Percentiles rank a stretch among this genome's conserved stretches.
Conservation (phyloP, 2,113 vertebrate species). For the Vulpes vulpes region DNA sequence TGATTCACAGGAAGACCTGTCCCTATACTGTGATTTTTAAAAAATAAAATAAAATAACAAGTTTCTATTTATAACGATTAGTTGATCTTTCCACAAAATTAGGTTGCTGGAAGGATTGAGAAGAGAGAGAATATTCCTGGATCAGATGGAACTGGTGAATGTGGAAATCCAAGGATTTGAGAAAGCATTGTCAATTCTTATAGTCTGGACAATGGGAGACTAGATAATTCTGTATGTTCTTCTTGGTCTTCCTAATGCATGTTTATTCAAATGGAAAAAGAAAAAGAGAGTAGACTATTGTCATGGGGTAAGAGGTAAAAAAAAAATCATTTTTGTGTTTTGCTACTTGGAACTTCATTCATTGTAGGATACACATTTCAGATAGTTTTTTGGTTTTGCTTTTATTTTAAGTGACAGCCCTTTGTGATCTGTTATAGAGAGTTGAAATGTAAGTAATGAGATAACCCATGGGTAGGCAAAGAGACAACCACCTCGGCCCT, state of each 20-base stretch:
- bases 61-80: slow-evolving; percentile 82
- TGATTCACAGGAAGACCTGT: slow-evolving; percentile 74
- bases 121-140: slow-evolving; percentile 56
- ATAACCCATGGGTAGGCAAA: neutral
- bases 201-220: neutral
- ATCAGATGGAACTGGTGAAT: neutral
- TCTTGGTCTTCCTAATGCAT: neutral
- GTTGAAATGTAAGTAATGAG: neutral
- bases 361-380: neutral
- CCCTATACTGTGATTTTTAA: slow-evolving; percentile 73
- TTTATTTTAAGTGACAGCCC: neutral
- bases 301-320: neutral
- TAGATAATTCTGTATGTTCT: slow-evolving; percentile 5
- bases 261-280: neutral
- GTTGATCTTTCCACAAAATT: slow-evolving; percentile 84
- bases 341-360: neutral
- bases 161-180: slow-evolving; percentile 49
- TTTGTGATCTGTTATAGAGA: neutral
- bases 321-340: slow-evolving; percentile 61
- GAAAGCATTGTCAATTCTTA: slow-evolving; percentile 57
- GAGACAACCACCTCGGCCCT: neutral
- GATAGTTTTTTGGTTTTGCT: neutral
- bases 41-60: slow-evolving; percentile 48
- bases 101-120: slow-evolving; percentile 13
- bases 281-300: neutral